Evolutionary conservation across 2,113 vertebrate species (phyloP), one percentile per base, ranked within the genome.

Genomic region (Picathartes gymnocephalus): DNA sequence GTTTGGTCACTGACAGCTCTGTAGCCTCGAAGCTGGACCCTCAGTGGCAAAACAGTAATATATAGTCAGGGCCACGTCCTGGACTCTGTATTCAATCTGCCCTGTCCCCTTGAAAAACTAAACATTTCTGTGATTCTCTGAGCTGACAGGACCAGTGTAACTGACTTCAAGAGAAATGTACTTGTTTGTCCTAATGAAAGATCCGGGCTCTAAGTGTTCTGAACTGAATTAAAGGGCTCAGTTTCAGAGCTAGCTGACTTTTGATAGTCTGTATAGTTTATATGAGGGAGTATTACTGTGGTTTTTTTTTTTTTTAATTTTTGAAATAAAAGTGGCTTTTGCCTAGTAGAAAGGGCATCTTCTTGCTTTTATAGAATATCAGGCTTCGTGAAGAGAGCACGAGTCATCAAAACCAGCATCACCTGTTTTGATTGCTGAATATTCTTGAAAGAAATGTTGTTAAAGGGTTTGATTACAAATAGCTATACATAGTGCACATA

Each of bases 1-100:
- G 57, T 92, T 97, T 95, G 93, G 90, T 88, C 81, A 50, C 83
- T 92, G 95, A 90, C 95, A 94, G 92, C 90, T 89, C 91, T 79
- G 90, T 64, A 84, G 88, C 70, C 92, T 83, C 19, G 3, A 73
- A 91, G 61, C 68, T 94, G 92, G 60, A 93, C 86, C 86, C 92
- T 95, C 79, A 69, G 71, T 92, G 71, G 72, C 91, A 68, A 81
- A 96, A 53, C 81, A 92, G 81, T 72, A 76, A 68, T 65, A 28
- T 2, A 35, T 3, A 70, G 90, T 24, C 35, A 80, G 50, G 65
- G 47, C 79, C 54, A 37, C 0, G 13, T 82, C 77, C 86, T 84
- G 62, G 70, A 37, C 80, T 56, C 86, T 60, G 44, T 80, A 1
- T 42, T 83, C 56, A 61, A 17, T 64, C 50, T 81, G 40, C 48